Evolutionary conservation across 2,797 vertebrate genomes (phyloP), one percentile per base, ranked within the genome.

Genomic region (Bryconaethiops microstoma): DNA sequence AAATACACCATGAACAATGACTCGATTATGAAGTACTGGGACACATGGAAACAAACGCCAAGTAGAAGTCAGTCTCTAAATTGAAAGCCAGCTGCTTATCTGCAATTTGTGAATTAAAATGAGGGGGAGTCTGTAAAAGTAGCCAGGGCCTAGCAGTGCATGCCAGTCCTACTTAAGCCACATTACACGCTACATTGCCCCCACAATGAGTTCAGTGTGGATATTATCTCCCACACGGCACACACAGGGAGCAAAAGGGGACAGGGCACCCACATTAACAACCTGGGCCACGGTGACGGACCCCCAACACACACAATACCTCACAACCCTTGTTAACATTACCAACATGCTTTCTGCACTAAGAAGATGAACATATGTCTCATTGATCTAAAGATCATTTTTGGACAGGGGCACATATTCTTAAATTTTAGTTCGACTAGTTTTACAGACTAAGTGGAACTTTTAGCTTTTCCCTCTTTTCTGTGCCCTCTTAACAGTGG

Each of bases 101-200:
- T 92, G 91, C 87, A 90, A 89, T 92, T 91, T 88, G 89, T 79
- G 90, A 92, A 93, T 93, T 92, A 92, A 91, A 90, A 90, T 88
- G 88, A 91, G 80, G 91, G 90, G n/a, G 63, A 45, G 89, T 89
- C 84, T 91, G 88, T 90, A 84, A 92, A 92, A 92, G 93, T 93
- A 90, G 90, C 90, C 90, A 84, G 91, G 92, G 91, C 92, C 92
- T 93, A 92, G 91, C 89, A 92, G 91, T 85, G 89, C 92, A 94
- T 93, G 94, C 94, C 94, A 94, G 93, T 93, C 92, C 92, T 93
- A 92, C 94, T 94, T 93, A 94, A 92, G 92, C 90, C 92, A 91
- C 92, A 94, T 94, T 93, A 94, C 92, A 95, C 91, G 93, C 93
- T 94, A 94, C 93, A 94, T 93, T 94, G 92, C 93, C 90, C 91